phyloP scores from a whole-genome alignment of 2,797 vertebrate species.

The Philypnodon macrostomus region DNA sequence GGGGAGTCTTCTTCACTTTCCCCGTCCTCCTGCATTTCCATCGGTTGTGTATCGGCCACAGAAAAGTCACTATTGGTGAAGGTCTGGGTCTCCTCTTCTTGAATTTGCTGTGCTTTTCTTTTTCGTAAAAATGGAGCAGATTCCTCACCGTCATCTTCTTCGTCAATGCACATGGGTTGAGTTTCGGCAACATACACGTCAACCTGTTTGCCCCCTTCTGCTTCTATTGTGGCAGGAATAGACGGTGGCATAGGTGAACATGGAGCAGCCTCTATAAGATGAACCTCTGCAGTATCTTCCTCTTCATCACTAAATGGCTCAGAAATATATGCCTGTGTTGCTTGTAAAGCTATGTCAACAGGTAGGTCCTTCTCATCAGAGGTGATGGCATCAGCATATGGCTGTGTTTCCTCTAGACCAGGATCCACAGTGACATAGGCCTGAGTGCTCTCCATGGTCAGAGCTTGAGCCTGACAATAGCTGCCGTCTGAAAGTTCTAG shows the following conservation, averaged over 20 bases:
- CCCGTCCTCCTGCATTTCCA: conserved; percentile 12
- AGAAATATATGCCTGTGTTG: conserved; percentile 66
- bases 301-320: conserved; percentile 25
- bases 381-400: conserved; percentile 15
- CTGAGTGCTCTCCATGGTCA: conserved; percentile 56
- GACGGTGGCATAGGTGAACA: background rate
- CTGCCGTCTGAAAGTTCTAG: conserved; percentile 60
- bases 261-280: conserved; percentile 7
- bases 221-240: background rate
- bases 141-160: conserved; percentile 27
- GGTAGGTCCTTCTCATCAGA: conserved; percentile 22
- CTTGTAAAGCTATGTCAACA: conserved; percentile 53
- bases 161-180: conserved; percentile 21
- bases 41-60: conserved; percentile 28
- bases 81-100: conserved; percentile 18
- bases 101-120: conserved; percentile 23
- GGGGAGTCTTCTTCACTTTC: background rate
- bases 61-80: background rate
- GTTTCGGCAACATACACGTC: conserved; percentile 18
- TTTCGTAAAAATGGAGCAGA: background rate
- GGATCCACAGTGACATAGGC: conserved; percentile 31
- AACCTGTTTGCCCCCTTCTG: conserved; percentile 4
- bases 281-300: conserved; percentile 40
- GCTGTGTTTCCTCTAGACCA: conserved; percentile 51
- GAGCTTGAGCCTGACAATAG: conserved; percentile 22